Conservation (phyloP, 2,888 invertebrate species). For the Stegana nigrithorax region DNA sequence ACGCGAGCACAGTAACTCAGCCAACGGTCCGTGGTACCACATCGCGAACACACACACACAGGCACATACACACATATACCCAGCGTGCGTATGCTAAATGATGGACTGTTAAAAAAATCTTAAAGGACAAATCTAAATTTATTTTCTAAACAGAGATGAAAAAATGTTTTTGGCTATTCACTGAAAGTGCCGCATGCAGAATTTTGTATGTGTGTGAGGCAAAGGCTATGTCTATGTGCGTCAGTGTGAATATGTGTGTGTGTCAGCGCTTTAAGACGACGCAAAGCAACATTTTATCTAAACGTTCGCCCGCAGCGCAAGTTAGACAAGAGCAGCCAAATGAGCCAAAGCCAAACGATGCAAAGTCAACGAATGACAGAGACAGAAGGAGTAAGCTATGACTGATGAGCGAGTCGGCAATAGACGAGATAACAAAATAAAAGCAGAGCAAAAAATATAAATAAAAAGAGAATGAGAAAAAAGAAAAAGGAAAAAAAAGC, state of each 20-base stretch:
- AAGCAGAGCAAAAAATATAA: background rate
- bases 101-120: slow-evolving; percentile 17
- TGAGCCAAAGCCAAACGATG: too few relatives aligned
- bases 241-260: background rate
- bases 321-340: background rate
- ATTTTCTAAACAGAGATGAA: slow-evolving; percentile 3
- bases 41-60: background rate
- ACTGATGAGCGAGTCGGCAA: background rate
- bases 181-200: background rate
- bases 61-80: background rate
- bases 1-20: background rate
- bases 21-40: background rate
- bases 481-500: background rate
- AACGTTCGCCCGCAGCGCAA: background rate
- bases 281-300: background rate
- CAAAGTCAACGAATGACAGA: too few relatives aligned
- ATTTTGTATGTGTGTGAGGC: background rate
- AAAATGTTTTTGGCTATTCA: background rate
- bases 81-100: slow-evolving; percentile 12
- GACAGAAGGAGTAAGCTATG: background rate
- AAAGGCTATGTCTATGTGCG: background rate
- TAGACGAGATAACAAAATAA: background rate
- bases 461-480: background rate
- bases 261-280: background rate
- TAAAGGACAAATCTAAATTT: slow-evolving; percentile 20